Conservation (phyloP, 2,113 vertebrate species). For the Arothron firmamentum region DNA sequence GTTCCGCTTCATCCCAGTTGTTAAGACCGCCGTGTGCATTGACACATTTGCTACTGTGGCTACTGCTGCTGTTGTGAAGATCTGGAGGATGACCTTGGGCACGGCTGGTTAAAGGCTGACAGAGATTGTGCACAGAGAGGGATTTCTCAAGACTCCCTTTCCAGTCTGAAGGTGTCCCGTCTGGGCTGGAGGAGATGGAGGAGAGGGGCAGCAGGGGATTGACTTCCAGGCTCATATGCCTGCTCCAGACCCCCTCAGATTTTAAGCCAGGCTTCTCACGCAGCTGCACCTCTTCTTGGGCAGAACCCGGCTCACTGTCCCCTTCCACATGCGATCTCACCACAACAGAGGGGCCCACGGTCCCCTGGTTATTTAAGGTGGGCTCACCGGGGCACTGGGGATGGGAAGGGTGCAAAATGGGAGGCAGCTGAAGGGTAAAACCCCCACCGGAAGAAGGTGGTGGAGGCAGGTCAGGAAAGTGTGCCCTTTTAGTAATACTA, state of each 20-base stretch:
- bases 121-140: slow-evolving; percentile 89
- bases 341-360: slow-evolving; percentile 72
- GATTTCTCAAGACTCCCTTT: slow-evolving; percentile 83
- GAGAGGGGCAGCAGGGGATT: slow-evolving; percentile 83
- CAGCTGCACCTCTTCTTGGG: slow-evolving; percentile 65
- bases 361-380: slow-evolving; percentile 75
- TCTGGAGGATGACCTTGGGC: slow-evolving; percentile 77
- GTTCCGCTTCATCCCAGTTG: slow-evolving; percentile 85
- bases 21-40: slow-evolving; percentile 69
- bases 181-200: slow-evolving; percentile 77
- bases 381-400: slow-evolving; percentile 74
- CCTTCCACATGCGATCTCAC: slow-evolving; percentile 39
- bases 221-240: slow-evolving; percentile 86
- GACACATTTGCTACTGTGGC: slow-evolving; percentile 81
- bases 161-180: slow-evolving; percentile 57
- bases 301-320: slow-evolving; percentile 13
- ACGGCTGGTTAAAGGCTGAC: slow-evolving; percentile 79
- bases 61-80: slow-evolving; percentile 67
- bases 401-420: slow-evolving; percentile 79
- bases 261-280: slow-evolving; percentile 73
- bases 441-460: slow-evolving; percentile 76
- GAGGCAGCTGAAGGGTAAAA: slow-evolving; percentile 87
- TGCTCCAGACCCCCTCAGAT: slow-evolving; percentile 84
- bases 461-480: slow-evolving; percentile 80
- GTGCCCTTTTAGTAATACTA: slow-evolving; percentile 80